These are phyloP conservation scores for Eilema sororculum DNA, from an alignment of 2,888 invertebrate species.

Conservation along the genomic window DNA sequence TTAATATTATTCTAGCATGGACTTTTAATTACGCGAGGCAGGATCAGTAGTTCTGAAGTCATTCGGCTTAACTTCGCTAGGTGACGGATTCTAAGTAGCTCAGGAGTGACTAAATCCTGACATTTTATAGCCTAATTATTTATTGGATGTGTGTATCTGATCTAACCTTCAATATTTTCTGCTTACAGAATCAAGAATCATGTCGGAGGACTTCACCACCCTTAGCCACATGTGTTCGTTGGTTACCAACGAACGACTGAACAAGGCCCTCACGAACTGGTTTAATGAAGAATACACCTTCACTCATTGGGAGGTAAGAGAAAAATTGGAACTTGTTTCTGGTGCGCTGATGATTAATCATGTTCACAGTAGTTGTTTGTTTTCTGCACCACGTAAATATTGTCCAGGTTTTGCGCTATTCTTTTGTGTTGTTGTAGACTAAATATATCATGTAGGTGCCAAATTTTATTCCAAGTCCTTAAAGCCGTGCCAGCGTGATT, in stretches of 20 bases:
- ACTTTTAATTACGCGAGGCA: too few species aligned
- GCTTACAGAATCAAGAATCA: slow-evolving; percentile 19
- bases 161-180: not conserved
- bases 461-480: not conserved
- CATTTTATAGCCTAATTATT: not conserved
- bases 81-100: not conserved
- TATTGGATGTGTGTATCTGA: not conserved
- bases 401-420: too few species aligned
- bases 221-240: slow-evolving; percentile 66
- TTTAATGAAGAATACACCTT: slow-evolving; percentile 68
- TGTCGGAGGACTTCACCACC: slow-evolving; percentile 63
- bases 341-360: not conserved
- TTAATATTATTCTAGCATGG: too few species aligned
- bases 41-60: not conserved
- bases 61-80: not conserved
- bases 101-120: not conserved
- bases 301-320: slow-evolving; percentile 78
- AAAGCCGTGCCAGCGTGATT: not conserved
- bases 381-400: not conserved
- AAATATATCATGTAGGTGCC: not conserved
- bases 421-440: not conserved
- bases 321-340: not conserved
- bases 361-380: not conserved
- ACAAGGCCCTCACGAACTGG: slow-evolving; percentile 71
- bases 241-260: slow-evolving; percentile 69